Evolutionary conservation across 1,140 invertebrate species (phyloP), one percentile per base, ranked within the genome.

Genomic region (Penaeus indicus): DNA sequence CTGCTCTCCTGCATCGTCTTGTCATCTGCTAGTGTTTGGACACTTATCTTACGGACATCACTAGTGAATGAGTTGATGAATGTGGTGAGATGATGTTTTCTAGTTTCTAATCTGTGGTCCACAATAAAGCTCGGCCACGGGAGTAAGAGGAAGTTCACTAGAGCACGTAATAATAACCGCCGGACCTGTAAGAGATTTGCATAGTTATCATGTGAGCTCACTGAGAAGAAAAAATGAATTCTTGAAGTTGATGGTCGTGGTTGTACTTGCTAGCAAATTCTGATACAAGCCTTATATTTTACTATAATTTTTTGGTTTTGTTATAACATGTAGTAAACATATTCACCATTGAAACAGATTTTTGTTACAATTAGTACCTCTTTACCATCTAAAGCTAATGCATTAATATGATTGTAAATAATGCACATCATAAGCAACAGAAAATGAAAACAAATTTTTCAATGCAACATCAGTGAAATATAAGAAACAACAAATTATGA

Each of bases 71-170:
- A 92, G 42, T 92, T 88, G 13, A 93, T 91, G 90, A 93, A 93
- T 7, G 90, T 72, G 19, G 89, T 86, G 27, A 92, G 86, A 78
- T 90, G 90, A 27, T 91, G 88, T 69, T 91, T 89, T 82, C 91
- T 82, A 75, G 91, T 91, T 61, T 93, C 93, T 94, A 94, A 94
- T 82, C 93, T 91, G 88, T 94, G 94, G 25, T 94, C 92, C 25
- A 93, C 78, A 21, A 87, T 85, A 60, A 93, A 90, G 89, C 92
- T 93, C 19, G 93, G 93, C 93, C 94, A 94, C 0, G 94, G 94
- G 32, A 95, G 91, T 38, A 95, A 91, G n/a, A 95, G 91, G 84
- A 95, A 94, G 85, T 94, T 93, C 77, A 95, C 94, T 64, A 95
- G 92, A 5, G 94, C 93, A 80, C 94, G 92, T 85, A 94, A 93